phyloP scores from a whole-genome alignment of 2,888 invertebrate genomes.

The Serripes groenlandicus region DNA sequence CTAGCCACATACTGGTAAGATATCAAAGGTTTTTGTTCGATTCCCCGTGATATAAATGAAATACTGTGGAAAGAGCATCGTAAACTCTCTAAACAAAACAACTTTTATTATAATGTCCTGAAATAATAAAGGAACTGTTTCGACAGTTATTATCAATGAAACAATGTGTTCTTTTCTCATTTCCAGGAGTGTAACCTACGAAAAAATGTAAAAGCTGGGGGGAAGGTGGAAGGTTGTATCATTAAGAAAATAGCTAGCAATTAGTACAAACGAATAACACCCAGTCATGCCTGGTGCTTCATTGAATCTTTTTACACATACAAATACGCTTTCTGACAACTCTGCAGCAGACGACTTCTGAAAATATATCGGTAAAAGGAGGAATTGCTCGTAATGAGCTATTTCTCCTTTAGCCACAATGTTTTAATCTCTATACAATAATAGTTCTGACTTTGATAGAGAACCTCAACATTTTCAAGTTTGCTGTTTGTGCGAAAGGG shows the following conservation, averaged over 20 bases:
- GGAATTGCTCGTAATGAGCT: not conserved
- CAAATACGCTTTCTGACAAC: too few relatives aligned
- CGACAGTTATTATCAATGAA: not conserved
- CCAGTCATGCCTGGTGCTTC: too few relatives aligned
- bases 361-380: not conserved
- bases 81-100: too few relatives aligned
- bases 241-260: too few relatives aligned
- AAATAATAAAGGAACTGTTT: not conserved
- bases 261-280: too few relatives aligned
- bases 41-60: not conserved
- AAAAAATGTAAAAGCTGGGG: too few relatives aligned
- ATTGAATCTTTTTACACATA: too few relatives aligned
- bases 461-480: not conserved
- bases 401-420: not conserved
- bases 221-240: too few relatives aligned
- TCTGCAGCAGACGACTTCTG: not conserved
- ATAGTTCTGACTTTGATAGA: not conserved
- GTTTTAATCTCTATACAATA: not conserved
- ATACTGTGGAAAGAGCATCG: too few relatives aligned
- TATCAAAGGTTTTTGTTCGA: too few relatives aligned
- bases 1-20: too few relatives aligned
- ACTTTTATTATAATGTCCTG: too few relatives aligned
- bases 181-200: not conserved
- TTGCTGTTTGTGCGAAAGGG: not conserved
- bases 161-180: not conserved